A percentile compares a stretch with the other conserved stretches of the same genome.
These are phyloP conservation scores for Lethrus apterus DNA, from an alignment of 1,140 invertebrate species.

Conservation along the genomic window DNA sequence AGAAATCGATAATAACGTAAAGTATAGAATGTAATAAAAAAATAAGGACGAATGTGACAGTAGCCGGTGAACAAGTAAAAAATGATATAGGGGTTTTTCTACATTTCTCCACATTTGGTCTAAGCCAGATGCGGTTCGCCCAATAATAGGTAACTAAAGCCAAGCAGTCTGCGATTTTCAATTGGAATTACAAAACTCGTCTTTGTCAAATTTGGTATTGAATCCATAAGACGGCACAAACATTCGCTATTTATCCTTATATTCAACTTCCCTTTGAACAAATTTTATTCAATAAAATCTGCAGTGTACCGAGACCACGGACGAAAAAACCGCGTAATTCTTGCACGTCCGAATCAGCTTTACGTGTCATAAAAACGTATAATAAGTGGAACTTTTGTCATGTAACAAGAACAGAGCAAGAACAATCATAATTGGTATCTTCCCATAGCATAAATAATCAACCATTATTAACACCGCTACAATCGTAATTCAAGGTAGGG, in stretches of 20 bases:
- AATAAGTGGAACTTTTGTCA: conserved; percentile 14
- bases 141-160: conserved; percentile 41
- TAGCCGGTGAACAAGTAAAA: conserved; percentile 23
- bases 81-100: conserved; percentile 38
- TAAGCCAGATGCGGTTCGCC: conserved; percentile 29
- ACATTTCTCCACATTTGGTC: conserved; percentile 34
- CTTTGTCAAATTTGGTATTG: conserved; percentile 42
- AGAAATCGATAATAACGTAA: too few relatives aligned
- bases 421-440: conserved; percentile 16
- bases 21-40: conserved; percentile 18
- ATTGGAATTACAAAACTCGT: conserved; percentile 38
- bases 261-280: conserved; percentile 3
- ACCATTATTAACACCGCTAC: conserved; percentile 15
- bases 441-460: conserved; percentile 13
- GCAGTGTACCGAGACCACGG: background rate
- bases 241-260: conserved; percentile 14
- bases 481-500: background rate
- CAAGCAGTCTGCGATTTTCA: conserved; percentile 42
- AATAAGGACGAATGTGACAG: conserved; percentile 25
- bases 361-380: conserved; percentile 13
- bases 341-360: conserved; percentile 10
- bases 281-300: conserved; percentile 7
- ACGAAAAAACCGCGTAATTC: conserved; percentile 8
- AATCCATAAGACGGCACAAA: conserved; percentile 31
- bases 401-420: conserved; percentile 4